Evolutionary conservation across 2,113 vertebrate genomes (phyloP).

Genomic region (Tiliqua scincoides): DNA sequence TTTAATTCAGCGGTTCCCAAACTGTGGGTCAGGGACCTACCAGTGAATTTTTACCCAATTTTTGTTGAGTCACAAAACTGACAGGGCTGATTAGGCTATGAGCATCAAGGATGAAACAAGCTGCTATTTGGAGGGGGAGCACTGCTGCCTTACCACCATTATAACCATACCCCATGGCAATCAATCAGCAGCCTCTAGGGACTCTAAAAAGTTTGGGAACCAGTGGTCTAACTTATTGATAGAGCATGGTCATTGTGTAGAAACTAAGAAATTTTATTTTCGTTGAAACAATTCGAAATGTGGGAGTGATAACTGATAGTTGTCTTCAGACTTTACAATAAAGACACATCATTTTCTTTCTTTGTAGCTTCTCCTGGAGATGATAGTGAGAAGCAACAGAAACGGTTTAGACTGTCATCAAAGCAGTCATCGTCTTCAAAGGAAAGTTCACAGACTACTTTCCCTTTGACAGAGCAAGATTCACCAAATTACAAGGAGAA

Average conservation of each 20-base stretch:
- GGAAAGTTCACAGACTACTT: conserved; percentile 74
- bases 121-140: too few relatives aligned
- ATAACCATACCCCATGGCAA: too few relatives aligned
- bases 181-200: too few relatives aligned
- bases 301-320: neutral
- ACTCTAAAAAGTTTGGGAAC: too few relatives aligned
- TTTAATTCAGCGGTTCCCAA: too few relatives aligned
- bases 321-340: neutral
- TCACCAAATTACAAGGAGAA: conserved; percentile 82
- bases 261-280: neutral
- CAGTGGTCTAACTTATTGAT: neutral
- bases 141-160: too few relatives aligned
- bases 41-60: too few relatives aligned
- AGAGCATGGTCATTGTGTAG: neutral
- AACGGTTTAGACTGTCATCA: conserved; percentile 78
- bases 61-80: too few relatives aligned
- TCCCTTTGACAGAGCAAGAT: conserved; percentile 78
- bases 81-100: too few relatives aligned
- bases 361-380: conserved; percentile 73
- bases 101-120: too few relatives aligned
- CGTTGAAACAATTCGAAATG: neutral
- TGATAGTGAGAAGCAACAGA: conserved; percentile 81
- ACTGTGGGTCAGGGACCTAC: too few relatives aligned
- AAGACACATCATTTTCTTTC: conserved; percentile 37
- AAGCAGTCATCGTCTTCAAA: conserved; percentile 79